These are phyloP conservation scores for Campylomormyrus numenius DNA, from an alignment of 2,113 vertebrate species.

Conservation along the genomic window DNA sequence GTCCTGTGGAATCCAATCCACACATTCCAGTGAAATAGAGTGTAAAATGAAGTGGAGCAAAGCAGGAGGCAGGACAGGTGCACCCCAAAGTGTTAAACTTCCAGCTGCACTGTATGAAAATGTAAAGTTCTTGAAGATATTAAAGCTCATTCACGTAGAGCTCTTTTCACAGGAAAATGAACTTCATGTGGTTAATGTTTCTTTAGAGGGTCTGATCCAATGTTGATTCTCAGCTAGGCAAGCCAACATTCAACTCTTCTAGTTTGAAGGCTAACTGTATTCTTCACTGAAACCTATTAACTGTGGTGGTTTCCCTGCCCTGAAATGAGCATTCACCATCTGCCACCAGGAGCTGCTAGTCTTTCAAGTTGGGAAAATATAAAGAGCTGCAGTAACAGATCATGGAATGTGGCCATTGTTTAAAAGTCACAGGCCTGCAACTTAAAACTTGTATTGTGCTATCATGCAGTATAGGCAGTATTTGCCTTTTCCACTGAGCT, in stretches of 20 bases:
- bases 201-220: neutral
- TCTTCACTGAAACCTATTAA: neutral
- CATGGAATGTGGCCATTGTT: neutral
- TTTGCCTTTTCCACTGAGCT: neutral
- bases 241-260: neutral
- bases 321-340: neutral
- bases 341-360: neutral
- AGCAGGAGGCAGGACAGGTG: neutral
- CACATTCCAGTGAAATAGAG: neutral
- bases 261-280: neutral
- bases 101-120: neutral
- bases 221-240: neutral
- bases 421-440: neutral
- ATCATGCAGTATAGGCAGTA: neutral
- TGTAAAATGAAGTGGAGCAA: neutral
- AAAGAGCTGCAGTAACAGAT: neutral
- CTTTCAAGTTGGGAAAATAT: neutral
- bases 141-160: neutral
- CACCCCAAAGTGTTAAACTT: neutral
- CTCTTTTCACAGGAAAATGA: neutral
- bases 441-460: neutral
- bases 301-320: neutral
- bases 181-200: neutral
- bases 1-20: neutral
- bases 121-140: neutral